phyloP scores from a whole-genome alignment of 2,113 vertebrate genomes.

The Colaptes auratus region DNA sequence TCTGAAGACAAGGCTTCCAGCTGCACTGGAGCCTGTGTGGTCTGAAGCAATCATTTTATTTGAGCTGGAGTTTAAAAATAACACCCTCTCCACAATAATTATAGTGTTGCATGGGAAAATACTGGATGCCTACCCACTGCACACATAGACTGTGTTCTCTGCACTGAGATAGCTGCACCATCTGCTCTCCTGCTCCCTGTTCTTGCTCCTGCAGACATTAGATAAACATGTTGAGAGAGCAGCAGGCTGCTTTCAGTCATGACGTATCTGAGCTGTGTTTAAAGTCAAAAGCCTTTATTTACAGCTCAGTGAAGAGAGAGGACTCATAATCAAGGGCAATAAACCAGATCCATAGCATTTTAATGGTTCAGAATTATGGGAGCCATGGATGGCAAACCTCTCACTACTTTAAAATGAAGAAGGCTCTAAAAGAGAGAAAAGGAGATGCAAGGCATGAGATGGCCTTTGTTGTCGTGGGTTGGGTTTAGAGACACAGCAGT shows the following conservation, averaged over 20 bases:
- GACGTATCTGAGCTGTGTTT: slow-evolving; percentile 54
- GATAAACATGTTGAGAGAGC: slow-evolving; percentile 59
- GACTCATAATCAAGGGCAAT: slow-evolving; percentile 23
- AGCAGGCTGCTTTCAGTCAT: slow-evolving; percentile 56
- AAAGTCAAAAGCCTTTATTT: slow-evolving; percentile 71
- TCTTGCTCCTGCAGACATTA: slow-evolving; percentile 56
- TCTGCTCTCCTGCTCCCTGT: slow-evolving; percentile 56
- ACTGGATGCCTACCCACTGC: not conserved
- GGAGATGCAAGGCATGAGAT: not conserved
- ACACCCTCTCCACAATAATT: slow-evolving; percentile 30
- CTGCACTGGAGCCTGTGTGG: slow-evolving; percentile 22
- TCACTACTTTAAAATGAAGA: not conserved
- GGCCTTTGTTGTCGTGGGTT: not conserved
- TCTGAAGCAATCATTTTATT: slow-evolving; percentile 42
- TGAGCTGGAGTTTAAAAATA: slow-evolving; percentile 38
- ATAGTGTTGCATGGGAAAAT: slow-evolving; percentile 11
- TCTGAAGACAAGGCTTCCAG: not conserved
- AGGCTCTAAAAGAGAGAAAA: not conserved
- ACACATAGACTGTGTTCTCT: not conserved
- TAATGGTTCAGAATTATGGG: not conserved
- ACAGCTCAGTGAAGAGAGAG: slow-evolving; percentile 55
- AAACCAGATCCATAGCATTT: not conserved
- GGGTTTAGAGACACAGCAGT: not conserved
- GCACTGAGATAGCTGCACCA: slow-evolving; percentile 33
- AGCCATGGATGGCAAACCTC: not conserved